A percentile compares a stretch with the other conserved stretches of the same genome.
These are phyloP conservation scores for Cremastinae sp. DNA, from an alignment of 2,888 invertebrate genomes.

Conservation along the genomic window DNA sequence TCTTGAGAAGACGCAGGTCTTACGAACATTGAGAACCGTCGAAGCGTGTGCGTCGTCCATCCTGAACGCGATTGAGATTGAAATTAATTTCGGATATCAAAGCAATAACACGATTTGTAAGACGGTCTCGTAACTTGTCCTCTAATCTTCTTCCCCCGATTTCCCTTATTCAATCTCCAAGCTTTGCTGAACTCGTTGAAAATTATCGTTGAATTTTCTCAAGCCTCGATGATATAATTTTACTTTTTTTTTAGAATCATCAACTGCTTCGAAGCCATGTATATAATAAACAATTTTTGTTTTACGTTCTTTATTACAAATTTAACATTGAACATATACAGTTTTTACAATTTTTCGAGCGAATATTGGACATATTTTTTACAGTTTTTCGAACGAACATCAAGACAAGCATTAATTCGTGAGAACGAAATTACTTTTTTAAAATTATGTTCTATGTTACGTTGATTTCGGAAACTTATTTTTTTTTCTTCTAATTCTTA, in stretches of 20 bases:
- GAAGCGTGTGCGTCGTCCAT: slow-evolving; percentile 69
- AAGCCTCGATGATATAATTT: too few relatives aligned
- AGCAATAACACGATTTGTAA: slow-evolving; percentile 43
- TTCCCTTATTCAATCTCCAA: slow-evolving; percentile 7
- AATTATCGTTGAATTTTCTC: background rate
- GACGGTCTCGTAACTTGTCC: slow-evolving; percentile 60
- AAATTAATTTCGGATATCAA: slow-evolving; percentile 77
- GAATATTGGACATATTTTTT: too few relatives aligned
- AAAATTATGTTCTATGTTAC: too few relatives aligned
- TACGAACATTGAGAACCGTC: slow-evolving; percentile 74
- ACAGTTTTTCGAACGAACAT: too few relatives aligned
- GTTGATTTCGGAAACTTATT: too few relatives aligned
- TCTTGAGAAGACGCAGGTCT: slow-evolving; percentile 74
- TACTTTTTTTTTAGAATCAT: too few relatives aligned
- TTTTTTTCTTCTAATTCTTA: background rate
- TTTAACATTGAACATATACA: too few relatives aligned
- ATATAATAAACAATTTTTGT: too few relatives aligned
- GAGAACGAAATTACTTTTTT: too few relatives aligned
- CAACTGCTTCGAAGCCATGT: too few relatives aligned
- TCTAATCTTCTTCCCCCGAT: slow-evolving; percentile 45
- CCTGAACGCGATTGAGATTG: slow-evolving; percentile 73
- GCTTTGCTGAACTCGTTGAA: slow-evolving; percentile 19
- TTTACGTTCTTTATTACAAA: background rate
- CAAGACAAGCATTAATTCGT: too few relatives aligned
- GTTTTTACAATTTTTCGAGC: too few relatives aligned